phyloP scores from a whole-genome alignment of 2,113 vertebrate genomes.

The Trichomycterus rosablanca region DNA sequence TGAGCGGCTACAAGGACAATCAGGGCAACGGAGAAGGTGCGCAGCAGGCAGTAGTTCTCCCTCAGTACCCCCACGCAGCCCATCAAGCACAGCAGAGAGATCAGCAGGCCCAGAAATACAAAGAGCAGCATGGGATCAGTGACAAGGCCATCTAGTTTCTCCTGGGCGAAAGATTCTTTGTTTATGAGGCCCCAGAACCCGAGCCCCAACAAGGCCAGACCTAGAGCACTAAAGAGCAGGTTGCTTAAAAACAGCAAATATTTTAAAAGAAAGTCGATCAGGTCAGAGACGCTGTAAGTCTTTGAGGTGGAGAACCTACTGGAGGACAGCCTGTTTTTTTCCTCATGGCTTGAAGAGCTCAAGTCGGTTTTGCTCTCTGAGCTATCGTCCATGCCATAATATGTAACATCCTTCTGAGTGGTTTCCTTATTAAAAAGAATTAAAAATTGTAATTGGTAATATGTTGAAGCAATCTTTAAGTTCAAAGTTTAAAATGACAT shows the following conservation, averaged over 20 bases:
- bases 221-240: conserved; percentile 75
- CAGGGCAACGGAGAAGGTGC: conserved; percentile 62
- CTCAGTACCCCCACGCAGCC: conserved; percentile 79
- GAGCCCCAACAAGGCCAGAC: conserved; percentile 65
- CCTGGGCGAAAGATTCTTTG: conserved; percentile 69
- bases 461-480: no score
- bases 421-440: conserved; percentile 42
- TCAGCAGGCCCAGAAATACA: conserved; percentile 59
- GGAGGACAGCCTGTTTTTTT: not conserved
- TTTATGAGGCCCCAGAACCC: conserved; percentile 84
- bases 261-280: conserved; percentile 66
- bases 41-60: conserved; percentile 76
- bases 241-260: conserved; percentile 73
- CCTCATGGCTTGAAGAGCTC: not conserved
- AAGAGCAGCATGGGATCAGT: conserved; percentile 81
- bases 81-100: conserved; percentile 66
- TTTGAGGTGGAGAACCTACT: not conserved
- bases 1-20: conserved; percentile 62
- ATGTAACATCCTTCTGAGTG: not conserved
- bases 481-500: no score
- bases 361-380: conserved; percentile 34
- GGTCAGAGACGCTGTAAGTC: not conserved
- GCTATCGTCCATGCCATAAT: conserved; percentile 23
- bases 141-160: conserved; percentile 61
- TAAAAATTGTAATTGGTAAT: not conserved